Percentiles rank a stretch among this genome's conserved stretches.
Conservation (phyloP, 2,888 invertebrate genomes). For the Taenaris catops region DNA sequence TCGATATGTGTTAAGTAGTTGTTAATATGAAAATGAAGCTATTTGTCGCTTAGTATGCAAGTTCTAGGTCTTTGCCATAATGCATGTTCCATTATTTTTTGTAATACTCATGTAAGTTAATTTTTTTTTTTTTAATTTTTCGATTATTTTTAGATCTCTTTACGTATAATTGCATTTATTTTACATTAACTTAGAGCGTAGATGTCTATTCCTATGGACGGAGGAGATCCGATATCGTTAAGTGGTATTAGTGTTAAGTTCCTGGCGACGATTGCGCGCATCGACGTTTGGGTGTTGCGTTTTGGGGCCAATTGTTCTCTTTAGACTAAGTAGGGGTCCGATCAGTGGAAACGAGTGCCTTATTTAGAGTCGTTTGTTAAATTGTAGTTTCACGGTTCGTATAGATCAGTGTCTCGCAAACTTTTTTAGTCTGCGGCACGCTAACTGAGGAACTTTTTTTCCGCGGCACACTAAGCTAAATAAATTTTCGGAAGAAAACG, state of each 20-base stretch:
- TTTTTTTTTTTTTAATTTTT: constrained; percentile 59
- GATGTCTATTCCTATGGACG: constrained; percentile 44
- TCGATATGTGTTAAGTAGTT: constrained; percentile 45
- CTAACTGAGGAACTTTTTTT: too few relatives aligned
- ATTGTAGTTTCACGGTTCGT: too few relatives aligned
- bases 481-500: too few relatives aligned
- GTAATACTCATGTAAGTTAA: constrained; percentile 78
- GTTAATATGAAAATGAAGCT: constrained; percentile 66
- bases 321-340: constrained; percentile 41
- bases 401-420: too few relatives aligned
- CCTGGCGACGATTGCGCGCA: constrained; percentile 50
- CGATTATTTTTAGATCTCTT: constrained; percentile 78
- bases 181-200: constrained; percentile 56
- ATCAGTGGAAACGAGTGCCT: constrained; percentile 54
- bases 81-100: constrained; percentile 77
- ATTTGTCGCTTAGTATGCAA: constrained; percentile 74
- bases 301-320: constrained; percentile 55
- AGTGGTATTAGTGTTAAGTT: constrained; percentile 45
- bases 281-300: too few relatives aligned
- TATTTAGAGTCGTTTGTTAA: constrained; percentile 40
- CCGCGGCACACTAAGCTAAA: too few relatives aligned
- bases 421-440: too few relatives aligned
- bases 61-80: constrained; percentile 79
- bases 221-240: constrained; percentile 38
- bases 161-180: constrained; percentile 78